phyloP scores from a whole-genome alignment of 2,888 invertebrate species.

The Lithophane socia region DNA sequence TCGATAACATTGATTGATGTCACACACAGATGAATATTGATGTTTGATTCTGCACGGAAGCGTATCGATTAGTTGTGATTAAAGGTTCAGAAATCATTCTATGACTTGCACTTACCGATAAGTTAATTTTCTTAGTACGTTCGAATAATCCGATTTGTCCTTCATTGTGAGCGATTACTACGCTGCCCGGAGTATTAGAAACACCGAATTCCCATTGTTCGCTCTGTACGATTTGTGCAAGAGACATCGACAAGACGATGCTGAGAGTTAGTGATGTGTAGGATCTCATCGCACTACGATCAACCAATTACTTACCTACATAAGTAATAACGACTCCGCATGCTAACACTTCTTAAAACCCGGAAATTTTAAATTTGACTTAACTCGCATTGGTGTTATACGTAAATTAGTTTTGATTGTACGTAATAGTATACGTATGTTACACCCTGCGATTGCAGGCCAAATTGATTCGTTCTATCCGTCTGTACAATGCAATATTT shows the following conservation, averaged over 20 bases:
- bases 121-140: constrained; percentile 27
- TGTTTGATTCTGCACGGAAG: not conserved
- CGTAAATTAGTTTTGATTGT: constrained; percentile 24
- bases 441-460: constrained; percentile 8
- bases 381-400: not conserved
- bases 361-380: constrained; percentile 1
- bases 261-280: constrained; percentile 6
- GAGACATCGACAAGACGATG: constrained; percentile 6
- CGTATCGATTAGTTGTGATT: not conserved
- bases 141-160: constrained; percentile 28
- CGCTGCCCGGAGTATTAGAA: not conserved
- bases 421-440: constrained; percentile 6
- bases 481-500: not conserved
- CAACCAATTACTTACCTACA: constrained; percentile 14
- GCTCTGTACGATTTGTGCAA: constrained; percentile 1
- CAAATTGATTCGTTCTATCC: constrained; percentile 46
- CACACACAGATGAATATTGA: too few relatives aligned
- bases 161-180: not conserved
- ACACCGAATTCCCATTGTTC: constrained; percentile 39
- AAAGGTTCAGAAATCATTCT: not conserved
- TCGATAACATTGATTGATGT: not conserved
- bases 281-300: constrained; percentile 25
- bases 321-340: constrained; percentile 19
- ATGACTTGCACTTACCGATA: constrained; percentile 25
- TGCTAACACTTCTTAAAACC: constrained; percentile 20